These are phyloP conservation scores for Bathynomus jamesi DNA, from an alignment of 1,140 invertebrate species.

Conservation along the genomic window DNA sequence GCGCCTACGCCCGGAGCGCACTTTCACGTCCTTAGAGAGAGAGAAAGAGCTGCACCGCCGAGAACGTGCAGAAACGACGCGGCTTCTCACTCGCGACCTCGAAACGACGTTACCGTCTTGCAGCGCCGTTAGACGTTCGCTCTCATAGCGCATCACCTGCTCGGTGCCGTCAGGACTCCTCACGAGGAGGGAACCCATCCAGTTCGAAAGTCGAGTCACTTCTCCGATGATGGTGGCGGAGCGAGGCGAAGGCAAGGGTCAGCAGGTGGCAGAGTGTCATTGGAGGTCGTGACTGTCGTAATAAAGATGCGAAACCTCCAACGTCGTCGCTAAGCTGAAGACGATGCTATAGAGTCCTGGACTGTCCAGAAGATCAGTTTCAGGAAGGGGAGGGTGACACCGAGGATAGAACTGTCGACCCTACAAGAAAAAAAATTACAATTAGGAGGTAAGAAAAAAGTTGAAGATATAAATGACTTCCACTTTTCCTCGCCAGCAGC, in stretches of 20 bases:
- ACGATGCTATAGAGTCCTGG: slow-evolving; percentile 69
- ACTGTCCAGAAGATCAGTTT: slow-evolving; percentile 81
- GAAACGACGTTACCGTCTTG: too few species aligned
- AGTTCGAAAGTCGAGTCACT: slow-evolving; percentile 10
- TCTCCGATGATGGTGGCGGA: slow-evolving; percentile 12
- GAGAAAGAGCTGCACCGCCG: not conserved
- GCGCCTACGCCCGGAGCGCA: not conserved
- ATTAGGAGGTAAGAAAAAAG: slow-evolving; percentile 74
- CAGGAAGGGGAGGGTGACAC: slow-evolving; percentile 75
- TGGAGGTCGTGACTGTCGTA: slow-evolving; percentile 54
- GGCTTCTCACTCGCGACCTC: not conserved
- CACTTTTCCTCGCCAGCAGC: too few species aligned
- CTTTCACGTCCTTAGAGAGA: not conserved
- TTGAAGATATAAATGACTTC: slow-evolving; percentile 51
- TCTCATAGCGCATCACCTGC: slow-evolving; percentile 14
- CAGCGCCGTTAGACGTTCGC: not conserved
- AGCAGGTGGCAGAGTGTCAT: slow-evolving; percentile 52
- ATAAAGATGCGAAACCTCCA: slow-evolving; percentile 72
- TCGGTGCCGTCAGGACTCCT: slow-evolving; percentile 6
- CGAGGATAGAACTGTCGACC: slow-evolving; percentile 73
- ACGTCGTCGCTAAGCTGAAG: slow-evolving; percentile 67
- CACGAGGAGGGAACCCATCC: slow-evolving; percentile 14
- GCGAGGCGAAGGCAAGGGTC: slow-evolving; percentile 12
- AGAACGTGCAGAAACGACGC: not conserved
- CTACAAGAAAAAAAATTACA: slow-evolving; percentile 56